These are phyloP conservation scores for Hemibagrus guttatus DNA, from an alignment of 2,797 vertebrate genomes.

Conservation along the genomic window DNA sequence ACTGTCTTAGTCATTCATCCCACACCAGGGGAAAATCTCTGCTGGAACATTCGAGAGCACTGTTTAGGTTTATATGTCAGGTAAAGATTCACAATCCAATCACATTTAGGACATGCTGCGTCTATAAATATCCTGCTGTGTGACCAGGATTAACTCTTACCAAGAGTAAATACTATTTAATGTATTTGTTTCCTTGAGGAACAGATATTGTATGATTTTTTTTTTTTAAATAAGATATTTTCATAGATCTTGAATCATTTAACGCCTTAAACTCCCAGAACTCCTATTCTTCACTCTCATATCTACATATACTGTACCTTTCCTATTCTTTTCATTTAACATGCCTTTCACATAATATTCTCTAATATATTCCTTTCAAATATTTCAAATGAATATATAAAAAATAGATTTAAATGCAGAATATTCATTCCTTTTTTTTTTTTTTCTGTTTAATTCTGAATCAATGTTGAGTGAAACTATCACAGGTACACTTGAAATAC, in stretches of 20 bases:
- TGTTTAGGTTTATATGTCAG: conserved; percentile 26
- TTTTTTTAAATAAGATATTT: neutral
- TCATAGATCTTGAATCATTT: neutral
- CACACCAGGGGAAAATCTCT: conserved; percentile 32
- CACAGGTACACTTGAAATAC: neutral
- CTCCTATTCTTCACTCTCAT: neutral
- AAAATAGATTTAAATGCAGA: neutral
- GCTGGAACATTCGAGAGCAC: conserved; percentile 40
- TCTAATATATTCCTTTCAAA: neutral
- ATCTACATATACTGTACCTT: no score
- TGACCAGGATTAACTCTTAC: neutral
- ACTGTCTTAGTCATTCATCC: conserved; percentile 45
- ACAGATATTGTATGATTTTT: neutral
- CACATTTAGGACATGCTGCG: neutral
- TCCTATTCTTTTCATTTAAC: neutral
- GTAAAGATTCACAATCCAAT: conserved; percentile 15
- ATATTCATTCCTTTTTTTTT: neutral
- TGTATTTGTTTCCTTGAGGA: neutral
- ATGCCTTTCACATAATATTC: neutral
- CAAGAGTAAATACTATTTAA: neutral
- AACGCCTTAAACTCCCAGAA: neutral
- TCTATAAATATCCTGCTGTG: neutral
- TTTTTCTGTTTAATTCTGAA: neutral
- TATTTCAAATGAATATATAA: neutral
- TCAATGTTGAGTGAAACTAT: neutral